Base-by-base conservation (phyloP, 2,888 invertebrate genomes). In the Cantharis rustica region DNA sequence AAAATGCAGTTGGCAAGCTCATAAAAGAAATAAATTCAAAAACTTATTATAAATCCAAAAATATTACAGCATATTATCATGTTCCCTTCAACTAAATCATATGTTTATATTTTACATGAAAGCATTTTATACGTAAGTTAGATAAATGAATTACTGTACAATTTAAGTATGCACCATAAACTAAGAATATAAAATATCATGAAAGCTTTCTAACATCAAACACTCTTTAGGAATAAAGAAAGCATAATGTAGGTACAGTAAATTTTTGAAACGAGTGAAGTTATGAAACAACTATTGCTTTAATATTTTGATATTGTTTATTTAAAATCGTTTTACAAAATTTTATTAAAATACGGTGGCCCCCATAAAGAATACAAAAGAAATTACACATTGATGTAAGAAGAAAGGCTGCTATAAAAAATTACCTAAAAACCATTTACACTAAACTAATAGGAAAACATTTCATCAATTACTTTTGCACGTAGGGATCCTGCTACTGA, bases 401-500 rank as follows among this genome's bases (percentile, higher is more conserved):
- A 66, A 66, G 20, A 66, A 23, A 66, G 23, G n/a, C 23, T 20
- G 17, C 64, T 11, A 66, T 20, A 20, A 17, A 23, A 16, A 66
- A 66, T 66, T 66, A 66, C 17, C 17, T 16, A 66, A 66, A 66
- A 66, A 16, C 20, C n/a, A 15, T 20, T 66, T 66, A 66, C 23
- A 66, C 10, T 23, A 20, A 66, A 66, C 64, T 66, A 66, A 17
- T 66, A 66, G 20, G 64, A 20, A 66, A 66, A 66, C 16, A 66
- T 66, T 66, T 66, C 64, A 66, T 66, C 64, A 66, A 66, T 66
- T 66, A 66, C 64, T 66, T 66, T 66, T 20, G 64, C 64, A 66
- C 64, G 64, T 66, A 66, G 64, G 64, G 64, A 23, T 66, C 20
- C 64, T 66, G 17, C 64, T 66, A 16, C 20, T 17, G 23, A 66